Percentiles rank a stretch among this genome's conserved stretches.
These are phyloP conservation scores for Asbolus verrucosus DNA, from an alignment of 1,140 invertebrate genomes.

Conservation along the genomic window DNA sequence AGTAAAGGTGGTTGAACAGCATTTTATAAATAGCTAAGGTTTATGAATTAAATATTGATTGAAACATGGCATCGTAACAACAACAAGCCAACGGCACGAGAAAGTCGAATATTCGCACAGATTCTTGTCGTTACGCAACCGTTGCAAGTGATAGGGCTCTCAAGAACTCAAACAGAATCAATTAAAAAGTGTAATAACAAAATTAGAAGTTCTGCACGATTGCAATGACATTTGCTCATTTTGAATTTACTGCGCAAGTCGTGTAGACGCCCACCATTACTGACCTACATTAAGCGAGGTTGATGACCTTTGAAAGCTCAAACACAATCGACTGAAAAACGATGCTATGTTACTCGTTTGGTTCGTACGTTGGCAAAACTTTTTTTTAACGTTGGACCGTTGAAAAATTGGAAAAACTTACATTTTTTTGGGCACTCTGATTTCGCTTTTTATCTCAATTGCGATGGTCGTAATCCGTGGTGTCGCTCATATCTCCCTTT, in stretches of 20 bases:
- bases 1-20: slow-evolving; percentile 28
- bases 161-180: slow-evolving; percentile 6
- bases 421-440: slow-evolving; percentile 53
- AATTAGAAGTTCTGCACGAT: slow-evolving; percentile 44
- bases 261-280: slow-evolving; percentile 63
- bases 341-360: slow-evolving; percentile 42
- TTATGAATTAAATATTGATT: slow-evolving; percentile 37
- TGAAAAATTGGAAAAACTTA: no score
- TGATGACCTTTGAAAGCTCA: slow-evolving; percentile 57
- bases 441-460: slow-evolving; percentile 6
- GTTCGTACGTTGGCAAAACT: slow-evolving; percentile 35
- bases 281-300: slow-evolving; percentile 64
- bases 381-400: slow-evolving; percentile 9
- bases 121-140: slow-evolving; percentile 10
- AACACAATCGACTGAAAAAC: slow-evolving; percentile 57
- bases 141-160: background rate
- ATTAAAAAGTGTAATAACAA: slow-evolving; percentile 44
- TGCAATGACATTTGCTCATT: slow-evolving; percentile 54
- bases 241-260: slow-evolving; percentile 56
- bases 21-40: slow-evolving; percentile 29
- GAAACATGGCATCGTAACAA: background rate
- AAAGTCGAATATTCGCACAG: background rate
- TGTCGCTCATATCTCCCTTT: slow-evolving; percentile 25
- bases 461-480: slow-evolving; percentile 29
- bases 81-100: no score